phyloP scores from a whole-genome alignment of 1,140 invertebrate genomes.

The Drosophila carrolli region DNA sequence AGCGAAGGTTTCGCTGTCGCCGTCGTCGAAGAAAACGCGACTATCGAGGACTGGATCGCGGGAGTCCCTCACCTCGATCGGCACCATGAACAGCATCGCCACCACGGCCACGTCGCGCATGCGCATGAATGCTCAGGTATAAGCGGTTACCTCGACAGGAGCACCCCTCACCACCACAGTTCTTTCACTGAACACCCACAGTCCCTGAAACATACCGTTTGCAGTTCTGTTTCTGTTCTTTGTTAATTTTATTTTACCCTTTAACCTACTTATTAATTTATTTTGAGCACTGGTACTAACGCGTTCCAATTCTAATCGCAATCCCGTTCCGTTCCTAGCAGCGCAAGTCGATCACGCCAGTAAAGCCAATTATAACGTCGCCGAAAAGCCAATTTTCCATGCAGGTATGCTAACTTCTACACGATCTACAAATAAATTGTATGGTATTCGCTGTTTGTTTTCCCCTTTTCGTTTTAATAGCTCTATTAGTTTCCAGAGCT shows the following conservation, averaged over 20 bases:
- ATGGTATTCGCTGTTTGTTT: slow-evolving; percentile 65
- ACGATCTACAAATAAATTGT: slow-evolving; percentile 24
- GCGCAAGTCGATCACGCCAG: slow-evolving; percentile 81
- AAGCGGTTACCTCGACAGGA: slow-evolving; percentile 34
- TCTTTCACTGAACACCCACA: slow-evolving; percentile 13
- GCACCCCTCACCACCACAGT: slow-evolving; percentile 2
- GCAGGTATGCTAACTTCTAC: slow-evolving; percentile 79
- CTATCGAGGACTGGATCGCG: slow-evolving; percentile 91
- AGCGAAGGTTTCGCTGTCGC: slow-evolving; percentile 93
- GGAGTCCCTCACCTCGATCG: slow-evolving; percentile 93
- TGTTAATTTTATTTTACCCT: slow-evolving; percentile 13
- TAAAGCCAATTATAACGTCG: slow-evolving; percentile 69
- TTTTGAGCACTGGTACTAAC: slow-evolving; percentile 57
- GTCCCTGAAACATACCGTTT: slow-evolving; percentile 23
- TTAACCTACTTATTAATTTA: slow-evolving; percentile 37
- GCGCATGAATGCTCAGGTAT: slow-evolving; percentile 84
- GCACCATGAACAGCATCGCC: slow-evolving; percentile 90
- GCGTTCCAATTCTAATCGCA: slow-evolving; percentile 63
- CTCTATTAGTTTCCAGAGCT: slow-evolving; percentile 12
- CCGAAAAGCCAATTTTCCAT: slow-evolving; percentile 84
- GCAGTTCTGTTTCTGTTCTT: slow-evolving; percentile 34
- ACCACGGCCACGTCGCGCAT: slow-evolving; percentile 85
- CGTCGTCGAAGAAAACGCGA: slow-evolving; percentile 89
- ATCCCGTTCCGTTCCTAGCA: slow-evolving; percentile 53
- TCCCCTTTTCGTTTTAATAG: slow-evolving; percentile 10